phyloP scores from a whole-genome alignment of 2,113 vertebrate genomes.

The Megaceryle torquata region DNA sequence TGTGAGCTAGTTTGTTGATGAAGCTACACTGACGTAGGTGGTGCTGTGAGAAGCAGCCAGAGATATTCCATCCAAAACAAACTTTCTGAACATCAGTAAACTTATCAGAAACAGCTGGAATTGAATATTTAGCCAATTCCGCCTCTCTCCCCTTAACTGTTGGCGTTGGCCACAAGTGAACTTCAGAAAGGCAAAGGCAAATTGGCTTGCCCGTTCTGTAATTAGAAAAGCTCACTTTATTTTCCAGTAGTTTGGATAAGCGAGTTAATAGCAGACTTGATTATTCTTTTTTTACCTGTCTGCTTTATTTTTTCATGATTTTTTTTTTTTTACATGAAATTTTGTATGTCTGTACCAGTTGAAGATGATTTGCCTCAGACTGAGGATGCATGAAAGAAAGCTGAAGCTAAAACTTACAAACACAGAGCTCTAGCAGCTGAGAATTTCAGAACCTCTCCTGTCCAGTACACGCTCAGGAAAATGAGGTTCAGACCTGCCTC shows the following conservation, averaged over 20 bases:
- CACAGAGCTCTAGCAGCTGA: rapidly evolving
- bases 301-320: not conserved
- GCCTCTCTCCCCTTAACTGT: not conserved
- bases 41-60: not conserved
- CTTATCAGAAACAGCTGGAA: not conserved
- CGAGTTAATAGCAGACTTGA: not conserved
- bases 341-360: not conserved
- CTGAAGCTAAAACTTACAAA: not conserved
- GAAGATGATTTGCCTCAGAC: not conserved
- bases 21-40: not conserved
- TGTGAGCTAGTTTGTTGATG: not conserved
- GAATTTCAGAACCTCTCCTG: not conserved
- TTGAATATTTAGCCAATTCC: not conserved
- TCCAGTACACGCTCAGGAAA: not conserved
- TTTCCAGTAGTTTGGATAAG: not conserved
- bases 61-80: not conserved
- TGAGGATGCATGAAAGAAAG: not conserved
- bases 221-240: not conserved
- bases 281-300: not conserved
- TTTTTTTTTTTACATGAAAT: not conserved
- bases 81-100: not conserved
- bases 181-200: not conserved
- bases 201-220: not conserved
- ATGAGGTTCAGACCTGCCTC: not conserved
- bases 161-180: not conserved